Evolutionary conservation across 2,797 vertebrate genomes (phyloP).

Genomic region (Uromys caudimaculatus): DNA sequence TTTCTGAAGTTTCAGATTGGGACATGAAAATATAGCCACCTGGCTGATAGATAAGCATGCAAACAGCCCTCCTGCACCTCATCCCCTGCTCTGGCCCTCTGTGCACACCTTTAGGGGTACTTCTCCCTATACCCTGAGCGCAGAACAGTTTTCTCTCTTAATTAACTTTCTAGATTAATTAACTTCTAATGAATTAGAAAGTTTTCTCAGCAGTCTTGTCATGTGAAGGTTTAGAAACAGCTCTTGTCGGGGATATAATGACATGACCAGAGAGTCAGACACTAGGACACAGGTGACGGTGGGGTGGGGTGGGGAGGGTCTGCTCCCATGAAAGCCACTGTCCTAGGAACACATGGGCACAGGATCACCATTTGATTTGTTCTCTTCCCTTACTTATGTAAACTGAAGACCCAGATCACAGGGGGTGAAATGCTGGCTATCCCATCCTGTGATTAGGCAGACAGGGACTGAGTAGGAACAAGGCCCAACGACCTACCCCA

Average conservation of each 20-base stretch:
- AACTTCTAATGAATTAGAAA: neutral
- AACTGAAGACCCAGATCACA: conserved; percentile 64
- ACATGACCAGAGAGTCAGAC: neutral
- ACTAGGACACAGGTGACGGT: neutral
- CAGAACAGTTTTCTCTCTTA: neutral
- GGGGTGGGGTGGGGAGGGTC: neutral
- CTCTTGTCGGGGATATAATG: conserved; percentile 4
- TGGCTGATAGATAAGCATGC: neutral
- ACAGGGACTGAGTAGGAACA: conserved; percentile 42
- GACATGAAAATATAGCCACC: neutral
- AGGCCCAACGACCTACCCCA: conserved; percentile 20
- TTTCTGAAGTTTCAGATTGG: conserved; percentile 20
- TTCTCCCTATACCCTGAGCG: neutral
- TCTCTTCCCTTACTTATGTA: conserved; percentile 61
- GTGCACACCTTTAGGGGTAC: neutral
- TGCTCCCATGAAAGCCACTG: neutral
- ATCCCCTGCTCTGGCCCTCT: neutral
- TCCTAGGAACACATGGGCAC: conserved; percentile 16
- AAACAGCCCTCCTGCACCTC: rapidly evolving
- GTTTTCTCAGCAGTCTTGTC: neutral
- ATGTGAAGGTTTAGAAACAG: neutral
- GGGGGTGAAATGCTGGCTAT: conserved; percentile 66
- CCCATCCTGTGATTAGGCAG: conserved; percentile 44
- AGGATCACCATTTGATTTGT: neutral
- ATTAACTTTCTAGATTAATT: neutral